Base-by-base conservation (phyloP, 1,140 invertebrate genomes). In the Arctopsyche grandis region DNA sequence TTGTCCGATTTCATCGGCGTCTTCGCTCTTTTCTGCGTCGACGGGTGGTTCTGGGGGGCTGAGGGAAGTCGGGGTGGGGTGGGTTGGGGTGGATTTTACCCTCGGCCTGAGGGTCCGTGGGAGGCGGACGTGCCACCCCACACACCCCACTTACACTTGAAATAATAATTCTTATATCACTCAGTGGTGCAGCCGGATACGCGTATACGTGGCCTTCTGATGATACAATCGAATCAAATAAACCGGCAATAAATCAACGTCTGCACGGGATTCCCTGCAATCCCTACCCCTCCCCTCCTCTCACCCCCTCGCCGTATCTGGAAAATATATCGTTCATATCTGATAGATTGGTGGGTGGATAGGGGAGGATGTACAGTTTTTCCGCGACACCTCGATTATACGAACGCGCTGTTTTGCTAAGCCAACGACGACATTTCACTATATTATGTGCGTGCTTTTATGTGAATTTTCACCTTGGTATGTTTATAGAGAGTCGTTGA, bases 191-290 rank as follows among this genome's bases (percentile, higher is more conserved):
- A 75, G 24, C 60, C 71, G 29, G 69, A 19, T 52, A 52, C 16
- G 26, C 44, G 79, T 78, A 80, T 82, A 82, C 80, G 79, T 80
- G 75, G 79, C 81, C 56, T 80, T 80, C 81, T 80, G 81, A 82
- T 82, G 81, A 82, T 82, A 82, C 81, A 82, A 82, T 82, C 81
- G 81, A 82, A 82, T 82, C 81, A 82, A 82, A 82, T 82, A 82
- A 82, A 82, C 81, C 81, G 69, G 69, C 79, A 77, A 82, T 82
- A 82, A 80, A 82, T 82, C 81, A 82, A 82, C 79, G 79, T 82
- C 81, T 74, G 74, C 22, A 60, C 60, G 73, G 48, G 48, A 52
- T 52, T 24, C 58, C 58, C 4, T 38, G 29, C 63, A 77, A 82
- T 80, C 80, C 76, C 75, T 74, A 76, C 69, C 71, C 52, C 38